A percentile compares a stretch with the other conserved stretches of the same genome.
Evolutionary conservation across 2,113 vertebrate genomes (phyloP).

Genomic region (Pterocles gutturalis): DNA sequence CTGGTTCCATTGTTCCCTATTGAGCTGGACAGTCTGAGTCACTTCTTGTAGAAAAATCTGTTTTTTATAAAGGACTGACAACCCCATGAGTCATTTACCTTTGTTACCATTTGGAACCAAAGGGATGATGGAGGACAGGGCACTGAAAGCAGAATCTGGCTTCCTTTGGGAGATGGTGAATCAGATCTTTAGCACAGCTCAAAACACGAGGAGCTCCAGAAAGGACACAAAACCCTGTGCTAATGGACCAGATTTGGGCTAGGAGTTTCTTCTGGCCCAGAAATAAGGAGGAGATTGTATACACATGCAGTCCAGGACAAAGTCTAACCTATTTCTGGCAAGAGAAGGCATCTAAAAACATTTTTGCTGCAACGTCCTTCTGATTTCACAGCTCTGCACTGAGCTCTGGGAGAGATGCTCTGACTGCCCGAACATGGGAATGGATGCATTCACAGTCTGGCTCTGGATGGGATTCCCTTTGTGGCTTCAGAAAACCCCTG

Average conservation of each 20-base stretch:
- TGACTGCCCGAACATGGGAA: not conserved
- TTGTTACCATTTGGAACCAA: conserved; percentile 13
- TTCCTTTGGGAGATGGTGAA: not conserved
- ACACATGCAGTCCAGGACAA: not conserved
- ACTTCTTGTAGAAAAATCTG: conserved; percentile 9
- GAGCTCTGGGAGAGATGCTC: not conserved
- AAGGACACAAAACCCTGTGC: not conserved
- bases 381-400: not conserved
- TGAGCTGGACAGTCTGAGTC: not conserved
- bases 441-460: not conserved
- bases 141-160: not conserved
- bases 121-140: not conserved
- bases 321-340: not conserved
- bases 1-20: not conserved
- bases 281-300: not conserved
- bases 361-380: not conserved
- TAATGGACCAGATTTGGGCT: not conserved
- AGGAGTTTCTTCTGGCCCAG: not conserved
- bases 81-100: conserved; percentile 6
- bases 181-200: not conserved
- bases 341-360: not conserved
- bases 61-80: not conserved
- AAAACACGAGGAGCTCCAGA: not conserved
- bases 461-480: not conserved
- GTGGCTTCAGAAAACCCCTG: not conserved